These are phyloP conservation scores for Zonitis immaculata DNA, from an alignment of 2,888 invertebrate species.

Conservation along the genomic window DNA sequence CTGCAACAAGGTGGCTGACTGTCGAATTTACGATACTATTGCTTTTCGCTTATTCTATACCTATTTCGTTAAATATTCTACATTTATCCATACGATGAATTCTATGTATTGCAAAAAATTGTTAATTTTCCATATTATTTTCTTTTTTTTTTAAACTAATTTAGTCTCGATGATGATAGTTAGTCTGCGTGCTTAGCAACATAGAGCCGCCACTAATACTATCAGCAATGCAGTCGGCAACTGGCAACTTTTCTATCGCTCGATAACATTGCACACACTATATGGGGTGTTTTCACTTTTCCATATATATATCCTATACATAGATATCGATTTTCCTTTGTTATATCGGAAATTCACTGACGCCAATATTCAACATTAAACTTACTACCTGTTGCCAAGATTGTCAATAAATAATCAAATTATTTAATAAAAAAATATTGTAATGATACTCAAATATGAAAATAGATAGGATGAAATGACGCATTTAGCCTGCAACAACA, in stretches of 20 bases:
- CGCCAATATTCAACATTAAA: conserved; percentile 15
- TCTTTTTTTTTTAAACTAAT: too few relatives aligned
- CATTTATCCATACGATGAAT: background rate
- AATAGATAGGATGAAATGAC: too few relatives aligned
- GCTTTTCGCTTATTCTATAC: background rate
- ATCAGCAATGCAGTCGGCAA: conserved; percentile 13
- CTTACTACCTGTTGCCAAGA: conserved; percentile 37
- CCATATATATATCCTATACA: background rate
- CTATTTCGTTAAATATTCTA: background rate
- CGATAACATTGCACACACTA: conserved; percentile 7
- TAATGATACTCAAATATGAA: too few relatives aligned
- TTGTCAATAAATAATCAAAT: conserved; percentile 12
- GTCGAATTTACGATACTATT: conserved; percentile 18
- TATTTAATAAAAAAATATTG: too few relatives aligned
- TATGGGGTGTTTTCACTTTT: background rate
- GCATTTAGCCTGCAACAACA: too few relatives aligned
- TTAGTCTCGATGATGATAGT: too few relatives aligned
- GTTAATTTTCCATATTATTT: too few relatives aligned
- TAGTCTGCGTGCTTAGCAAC: background rate
- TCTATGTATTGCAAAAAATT: too few relatives aligned
- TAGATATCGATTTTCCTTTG: background rate
- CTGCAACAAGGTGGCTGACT: conserved; percentile 44
- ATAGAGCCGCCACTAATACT: conserved; percentile 5
- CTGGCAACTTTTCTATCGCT: conserved; percentile 8
- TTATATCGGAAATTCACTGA: background rate